Percentiles rank a stretch among this genome's conserved stretches.
phyloP scores from a whole-genome alignment of 2,888 invertebrate genomes.

The Parnassius smintheus region DNA sequence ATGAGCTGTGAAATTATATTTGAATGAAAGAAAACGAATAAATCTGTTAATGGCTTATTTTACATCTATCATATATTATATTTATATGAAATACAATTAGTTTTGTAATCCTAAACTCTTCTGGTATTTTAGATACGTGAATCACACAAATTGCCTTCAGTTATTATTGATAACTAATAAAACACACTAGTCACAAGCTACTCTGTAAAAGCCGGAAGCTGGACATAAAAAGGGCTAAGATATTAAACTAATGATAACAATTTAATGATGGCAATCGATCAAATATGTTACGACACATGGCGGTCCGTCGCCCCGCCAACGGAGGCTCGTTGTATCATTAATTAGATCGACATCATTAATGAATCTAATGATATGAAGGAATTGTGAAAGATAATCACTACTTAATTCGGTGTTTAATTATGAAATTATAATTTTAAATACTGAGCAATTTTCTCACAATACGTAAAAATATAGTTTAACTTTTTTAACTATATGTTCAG shows the following conservation, averaged over 20 bases:
- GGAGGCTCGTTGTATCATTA: constrained; percentile 47
- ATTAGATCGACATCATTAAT: constrained; percentile 59
- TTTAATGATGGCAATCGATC: constrained; percentile 47
- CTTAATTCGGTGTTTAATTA: constrained; percentile 12
- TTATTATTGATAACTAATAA: not conserved
- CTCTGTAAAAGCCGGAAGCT: constrained; percentile 32
- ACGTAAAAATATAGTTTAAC: no score
- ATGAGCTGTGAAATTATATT: no score
- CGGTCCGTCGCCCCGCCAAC: constrained; percentile 43
- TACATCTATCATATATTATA: no score
- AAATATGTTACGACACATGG: constrained; percentile 41
- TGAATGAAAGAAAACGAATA: no score
- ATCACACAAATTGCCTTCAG: no score
- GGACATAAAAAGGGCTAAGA: constrained; percentile 24
- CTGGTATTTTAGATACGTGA: no score
- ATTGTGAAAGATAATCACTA: constrained; percentile 19
- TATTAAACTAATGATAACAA: constrained; percentile 43
- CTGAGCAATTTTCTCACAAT: not conserved
- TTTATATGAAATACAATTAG: no score
- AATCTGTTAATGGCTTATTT: no score
- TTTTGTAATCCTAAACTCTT: no score
- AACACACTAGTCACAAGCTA: constrained; percentile 3
- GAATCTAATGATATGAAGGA: constrained; percentile 41
- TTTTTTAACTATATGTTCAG: no score
- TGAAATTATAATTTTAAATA: not conserved